Base-by-base conservation (phyloP, 1,140 invertebrate genomes). In the Atta cephalotes region DNA sequence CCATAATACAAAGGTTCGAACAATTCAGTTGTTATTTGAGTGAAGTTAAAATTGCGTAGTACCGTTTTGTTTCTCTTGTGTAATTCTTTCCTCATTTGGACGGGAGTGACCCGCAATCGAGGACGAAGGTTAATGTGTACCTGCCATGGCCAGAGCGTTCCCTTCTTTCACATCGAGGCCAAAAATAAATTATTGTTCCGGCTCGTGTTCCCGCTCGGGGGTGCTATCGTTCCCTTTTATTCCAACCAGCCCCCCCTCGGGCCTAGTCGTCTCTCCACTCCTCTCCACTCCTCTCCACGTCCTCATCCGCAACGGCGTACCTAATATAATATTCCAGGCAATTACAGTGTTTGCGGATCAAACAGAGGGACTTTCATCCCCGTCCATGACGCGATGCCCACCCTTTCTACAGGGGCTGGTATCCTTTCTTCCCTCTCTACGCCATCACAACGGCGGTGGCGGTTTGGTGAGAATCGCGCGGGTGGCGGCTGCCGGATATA, bases 301-400 rank as follows among this genome's bases (percentile, higher is more conserved):
- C 87, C 77, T 89, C 89, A 93, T 92, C 89, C 92, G 91, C 90
- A 89, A 90, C 92, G 90, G 90, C 92, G 92, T 93, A 93, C 90
- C 94, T 95, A 94, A 95, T 95, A 94, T 94, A 95, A 95, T 95
- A 95, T 95, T 95, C 94, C 92, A 94, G 93, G 93, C 94, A 95
- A 95, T 95, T 95, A 95, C 93, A 94, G 93, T 95, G 94, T 95
- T 95, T 95, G 94, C 94, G 93, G 93, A 95, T 95, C 94, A 95
- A 95, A 95, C 94, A 94, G 94, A 94, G 94, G 93, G 93, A 93
- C 93, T 89, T 94, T 93, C 89, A 89, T 92, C 91, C 90, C 88
- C 87, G 35, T 66, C 51, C 81, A 76, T 85, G 60, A 51, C 60
- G 66, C 82, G 66, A 62, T 53, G 51, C 56, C 35, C 89, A 80